Evolutionary conservation across 2,888 invertebrate species (phyloP).

Genomic region (Cheilosia vernalis): DNA sequence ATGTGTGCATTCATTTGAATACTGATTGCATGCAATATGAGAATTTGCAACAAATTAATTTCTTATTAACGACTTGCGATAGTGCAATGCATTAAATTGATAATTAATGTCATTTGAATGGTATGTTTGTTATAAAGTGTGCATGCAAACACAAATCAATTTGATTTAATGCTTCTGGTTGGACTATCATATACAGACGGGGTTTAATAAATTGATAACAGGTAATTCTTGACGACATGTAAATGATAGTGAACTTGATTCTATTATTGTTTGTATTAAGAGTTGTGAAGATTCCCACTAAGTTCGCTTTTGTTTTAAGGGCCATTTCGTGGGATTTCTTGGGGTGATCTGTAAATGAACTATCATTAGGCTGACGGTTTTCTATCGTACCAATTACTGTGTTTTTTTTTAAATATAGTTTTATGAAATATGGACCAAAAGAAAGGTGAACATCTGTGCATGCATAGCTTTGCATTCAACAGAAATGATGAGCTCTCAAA

Average conservation of each 20-base stretch:
- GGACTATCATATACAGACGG: background rate
- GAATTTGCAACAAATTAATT: slow-evolving; percentile 73
- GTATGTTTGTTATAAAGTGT: slow-evolving; percentile 26
- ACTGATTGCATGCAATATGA: slow-evolving; percentile 68
- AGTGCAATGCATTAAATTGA: slow-evolving; percentile 58
- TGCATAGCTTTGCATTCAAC: no score
- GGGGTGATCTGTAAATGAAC: no score
- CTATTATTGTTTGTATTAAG: no score
- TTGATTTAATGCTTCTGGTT: slow-evolving; percentile 30
- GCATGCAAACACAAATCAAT: slow-evolving; percentile 39
- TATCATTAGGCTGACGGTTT: no score
- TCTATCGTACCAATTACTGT: no score
- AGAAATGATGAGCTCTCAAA: no score
- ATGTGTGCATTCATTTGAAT: slow-evolving; percentile 68
- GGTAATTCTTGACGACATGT: background rate
- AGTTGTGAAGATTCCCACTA: no score
- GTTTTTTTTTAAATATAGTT: no score
- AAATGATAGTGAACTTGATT: background rate
- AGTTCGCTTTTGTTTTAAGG: no score
- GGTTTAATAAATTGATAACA: background rate
- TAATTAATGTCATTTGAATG: slow-evolving; percentile 60
- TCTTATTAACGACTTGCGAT: slow-evolving; percentile 64
- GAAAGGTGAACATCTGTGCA: no score
- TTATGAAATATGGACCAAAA: no score
- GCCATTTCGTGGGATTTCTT: no score